Base-by-base conservation (phyloP, 1,140 invertebrate genomes). In the Drosophila busckii region DNA sequence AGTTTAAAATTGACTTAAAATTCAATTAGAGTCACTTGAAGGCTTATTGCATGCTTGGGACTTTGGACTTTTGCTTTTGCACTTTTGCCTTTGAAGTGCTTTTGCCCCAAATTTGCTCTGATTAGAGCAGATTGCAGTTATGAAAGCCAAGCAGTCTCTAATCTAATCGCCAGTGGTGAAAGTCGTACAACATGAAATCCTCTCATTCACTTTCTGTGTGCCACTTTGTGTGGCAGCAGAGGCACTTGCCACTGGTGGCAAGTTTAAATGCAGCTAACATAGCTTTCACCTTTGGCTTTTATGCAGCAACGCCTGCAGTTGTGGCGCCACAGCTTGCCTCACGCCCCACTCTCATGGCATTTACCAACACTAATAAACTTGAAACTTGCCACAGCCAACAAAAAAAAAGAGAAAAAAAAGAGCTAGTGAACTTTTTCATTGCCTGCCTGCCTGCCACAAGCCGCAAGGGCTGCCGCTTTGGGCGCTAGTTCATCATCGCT, bases 391-490 rank as follows among this genome's bases (percentile, higher is more conserved):
- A 45, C 32, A 46, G 29, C 38, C 29, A 31, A 29, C 29, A 13
- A 55, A 52, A 44, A 53, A 44, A 34, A 41, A 60, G 22, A 60
- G 50, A 53, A 69, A 71, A n/a, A n/a, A n/a, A n/a, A n/a, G n/a
- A n/a, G n/a, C n/a, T n/a, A n/a, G n/a, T n/a, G n/a, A n/a, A 73
- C 54, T 80, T 80, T 78, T 50, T 64, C 73, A 80, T 80, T 71
- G 71, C 65, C 40, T 58, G 50, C 41, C 26, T 46, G 42, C 67
- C 34, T 20, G 32, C 31, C n/a, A n/a, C n/a, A n/a, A n/a, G n/a
- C n/a, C n/a, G n/a, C n/a, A n/a, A n/a, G n/a, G n/a, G n/a, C n/a
- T n/a, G n/a, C n/a, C n/a, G n/a, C n/a, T n/a, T n/a, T n/a, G n/a
- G n/a, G n/a, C n/a, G n/a, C n/a, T n/a, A n/a, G n/a, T n/a, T n/a